These are phyloP conservation scores for Mamestra configurata DNA, from an alignment of 1,140 invertebrate species.

Conservation along the genomic window DNA sequence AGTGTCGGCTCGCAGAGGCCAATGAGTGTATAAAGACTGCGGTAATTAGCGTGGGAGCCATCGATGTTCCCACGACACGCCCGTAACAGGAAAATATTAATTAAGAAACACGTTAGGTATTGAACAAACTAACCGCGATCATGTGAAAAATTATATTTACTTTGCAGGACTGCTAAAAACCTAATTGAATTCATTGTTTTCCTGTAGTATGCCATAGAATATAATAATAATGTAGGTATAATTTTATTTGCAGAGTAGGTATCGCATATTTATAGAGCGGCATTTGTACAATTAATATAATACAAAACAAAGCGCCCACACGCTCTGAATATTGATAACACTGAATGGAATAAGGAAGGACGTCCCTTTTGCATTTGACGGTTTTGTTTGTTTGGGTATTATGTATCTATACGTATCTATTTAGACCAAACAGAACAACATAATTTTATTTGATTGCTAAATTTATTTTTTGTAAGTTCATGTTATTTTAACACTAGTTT, in stretches of 20 bases:
- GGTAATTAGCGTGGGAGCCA: constrained; percentile 73
- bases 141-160: constrained; percentile 44
- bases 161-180: background rate
- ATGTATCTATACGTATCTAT: no score
- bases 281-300: constrained; percentile 17
- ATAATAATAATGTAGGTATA: background rate
- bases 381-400: background rate
- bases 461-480: no score
- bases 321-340: constrained; percentile 28
- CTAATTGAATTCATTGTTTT: constrained; percentile 12
- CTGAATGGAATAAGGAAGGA: constrained; percentile 22
- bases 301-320: background rate
- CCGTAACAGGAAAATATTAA: constrained; percentile 69
- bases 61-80: constrained; percentile 71
- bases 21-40: constrained; percentile 57
- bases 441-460: no score
- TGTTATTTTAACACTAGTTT: no score
- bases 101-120: constrained; percentile 61
- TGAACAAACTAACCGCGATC: constrained; percentile 42
- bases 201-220: background rate
- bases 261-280: constrained; percentile 6
- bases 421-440: no score
- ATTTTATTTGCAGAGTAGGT: background rate
- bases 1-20: constrained; percentile 56
- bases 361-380: background rate